Evolutionary conservation across 2,888 invertebrate species (phyloP), one percentile per base, ranked within the genome.

Genomic region (Volucella inflata): DNA sequence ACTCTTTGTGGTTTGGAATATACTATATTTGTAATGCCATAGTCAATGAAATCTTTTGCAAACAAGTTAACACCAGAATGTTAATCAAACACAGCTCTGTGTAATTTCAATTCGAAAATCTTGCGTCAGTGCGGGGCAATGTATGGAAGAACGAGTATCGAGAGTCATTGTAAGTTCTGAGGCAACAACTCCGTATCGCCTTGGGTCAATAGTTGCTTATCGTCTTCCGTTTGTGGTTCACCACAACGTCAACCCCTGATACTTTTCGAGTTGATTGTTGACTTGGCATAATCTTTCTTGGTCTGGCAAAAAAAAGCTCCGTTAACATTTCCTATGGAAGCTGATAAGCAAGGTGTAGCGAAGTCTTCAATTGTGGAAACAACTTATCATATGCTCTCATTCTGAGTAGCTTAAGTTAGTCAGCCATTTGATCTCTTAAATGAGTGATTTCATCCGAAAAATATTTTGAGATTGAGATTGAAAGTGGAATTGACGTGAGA

Each of bases 21-120:
- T 50, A 59, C 40, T 59, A 57, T n/a, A n/a, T n/a, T n/a, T n/a
- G 57, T 36, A 17, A 46, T 36, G 12, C 36, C 46, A 11, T 16
- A 14, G 42, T 12, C 65, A 40, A 17, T 65, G 51, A 51, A 51
- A 40, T 40, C 14, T 60, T n/a, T 46, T 14, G 21, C n/a, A 44
- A 46, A 46, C 11, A 14, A 67, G 68, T 46, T 48, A 48, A 70
- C 57, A 59, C 40, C 16, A 40, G 70, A 17, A 70, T 70, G 70
- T 12, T 70, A 70, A 70, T 59, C 59, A 48, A 11, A 46, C 6
- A 21, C 3, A 30, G 17, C 14, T 57, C 14, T 48, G 40, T 36
- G 48, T 46, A 53, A 59, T 42, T 46, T 8, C 11, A 64, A 48
- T 64, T 46, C 3, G 10, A 64, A 48, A 48, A 8, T 14, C 8